A percentile compares a stretch with the other conserved stretches of the same genome.
Conservation (phyloP, 2,888 invertebrate genomes). For the Diabrotica balteata region DNA sequence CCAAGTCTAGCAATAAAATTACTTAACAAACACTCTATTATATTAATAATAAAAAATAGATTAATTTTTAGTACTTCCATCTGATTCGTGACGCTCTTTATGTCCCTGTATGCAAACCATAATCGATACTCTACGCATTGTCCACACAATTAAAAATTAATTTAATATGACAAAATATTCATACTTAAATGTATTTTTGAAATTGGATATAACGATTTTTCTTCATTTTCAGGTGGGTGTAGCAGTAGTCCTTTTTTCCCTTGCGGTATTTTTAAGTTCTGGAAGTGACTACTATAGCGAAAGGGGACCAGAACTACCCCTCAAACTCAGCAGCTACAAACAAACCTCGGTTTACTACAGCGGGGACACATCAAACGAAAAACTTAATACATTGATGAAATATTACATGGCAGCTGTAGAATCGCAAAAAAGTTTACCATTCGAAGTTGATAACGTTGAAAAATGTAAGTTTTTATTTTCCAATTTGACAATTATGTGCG, state of each 20-base stretch:
- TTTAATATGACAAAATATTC: too few species aligned
- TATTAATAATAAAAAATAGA: too few species aligned
- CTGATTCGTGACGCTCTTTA: too few species aligned
- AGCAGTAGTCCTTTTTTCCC: slow-evolving; percentile 35
- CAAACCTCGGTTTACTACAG: slow-evolving; percentile 51
- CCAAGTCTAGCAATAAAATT: too few species aligned
- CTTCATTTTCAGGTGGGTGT: slow-evolving; percentile 35
- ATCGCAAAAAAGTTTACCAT: slow-evolving; percentile 40
- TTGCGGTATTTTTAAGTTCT: slow-evolving; percentile 37
- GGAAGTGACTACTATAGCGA: slow-evolving; percentile 14
- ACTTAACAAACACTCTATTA: too few species aligned
- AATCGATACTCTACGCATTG: too few species aligned
- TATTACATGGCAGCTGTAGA: slow-evolving; percentile 42
- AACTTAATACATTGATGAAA: slow-evolving; percentile 33
- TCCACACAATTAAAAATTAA: too few species aligned
- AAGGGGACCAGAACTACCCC: slow-evolving; percentile 46
- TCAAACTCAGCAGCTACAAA: slow-evolving; percentile 55
- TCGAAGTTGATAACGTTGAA: slow-evolving; percentile 38
- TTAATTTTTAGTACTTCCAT: too few species aligned
- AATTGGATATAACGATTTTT: too few species aligned
- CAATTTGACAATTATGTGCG: too few species aligned
- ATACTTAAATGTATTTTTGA: too few species aligned
- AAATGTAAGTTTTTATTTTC: slow-evolving; percentile 29
- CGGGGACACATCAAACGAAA: slow-evolving; percentile 25
- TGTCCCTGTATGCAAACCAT: too few species aligned